These are phyloP conservation scores for Tarsius wallacei DNA, from an alignment of 2,797 vertebrate genomes.

Conservation along the genomic window DNA sequence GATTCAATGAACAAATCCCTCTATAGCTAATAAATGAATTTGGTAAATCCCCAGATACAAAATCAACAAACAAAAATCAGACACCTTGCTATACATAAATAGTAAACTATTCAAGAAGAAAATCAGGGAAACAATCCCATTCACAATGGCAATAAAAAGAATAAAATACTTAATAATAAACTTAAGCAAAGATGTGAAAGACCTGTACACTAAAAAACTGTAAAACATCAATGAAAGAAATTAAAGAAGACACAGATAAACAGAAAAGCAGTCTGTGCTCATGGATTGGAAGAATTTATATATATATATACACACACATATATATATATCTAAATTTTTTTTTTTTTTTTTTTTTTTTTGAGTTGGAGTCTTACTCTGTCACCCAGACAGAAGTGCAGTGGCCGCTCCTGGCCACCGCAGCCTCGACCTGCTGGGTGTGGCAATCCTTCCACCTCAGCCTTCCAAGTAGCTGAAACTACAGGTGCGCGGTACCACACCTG, in stretches of 20 bases:
- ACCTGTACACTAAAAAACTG: neutral
- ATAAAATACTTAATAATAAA: neutral
- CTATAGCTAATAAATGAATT: neutral
- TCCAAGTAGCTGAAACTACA: too few relatives aligned
- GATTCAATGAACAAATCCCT: neutral
- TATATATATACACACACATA: too few relatives aligned
- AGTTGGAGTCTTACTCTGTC: too few relatives aligned
- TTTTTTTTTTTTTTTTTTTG: too few relatives aligned
- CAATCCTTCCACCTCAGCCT: too few relatives aligned
- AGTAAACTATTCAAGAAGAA: neutral
- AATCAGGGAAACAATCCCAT: neutral
- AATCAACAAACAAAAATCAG: neutral
- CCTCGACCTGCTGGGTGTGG: too few relatives aligned
- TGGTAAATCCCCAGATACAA: neutral
- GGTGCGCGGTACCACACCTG: too few relatives aligned
- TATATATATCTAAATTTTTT: too few relatives aligned
- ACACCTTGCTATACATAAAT: neutral
- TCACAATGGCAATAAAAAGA: neutral
- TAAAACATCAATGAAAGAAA: neutral
- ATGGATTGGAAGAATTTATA: neutral
- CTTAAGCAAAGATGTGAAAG: neutral
- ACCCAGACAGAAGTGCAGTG: too few relatives aligned
- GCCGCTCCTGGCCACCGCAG: too few relatives aligned
- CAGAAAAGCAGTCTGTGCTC: neutral
- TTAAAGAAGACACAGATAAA: neutral